These are phyloP conservation scores for Thamnophis sirtalis DNA, from an alignment of 2,113 vertebrate genomes.

Conservation along the genomic window DNA sequence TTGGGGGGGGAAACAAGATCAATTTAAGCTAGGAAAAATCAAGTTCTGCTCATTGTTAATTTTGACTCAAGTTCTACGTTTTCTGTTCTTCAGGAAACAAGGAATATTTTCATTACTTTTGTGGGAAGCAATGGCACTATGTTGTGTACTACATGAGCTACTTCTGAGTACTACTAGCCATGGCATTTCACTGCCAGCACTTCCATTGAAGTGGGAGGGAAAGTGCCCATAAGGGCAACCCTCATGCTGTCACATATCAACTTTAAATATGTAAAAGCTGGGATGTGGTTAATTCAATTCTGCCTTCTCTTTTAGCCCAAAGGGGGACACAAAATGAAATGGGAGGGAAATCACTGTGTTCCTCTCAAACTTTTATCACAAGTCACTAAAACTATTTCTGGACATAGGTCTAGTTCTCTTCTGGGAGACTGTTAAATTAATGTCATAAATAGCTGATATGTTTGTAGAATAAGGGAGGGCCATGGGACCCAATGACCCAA, in stretches of 20 bases:
- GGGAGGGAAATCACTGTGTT: background rate
- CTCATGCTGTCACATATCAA: background rate
- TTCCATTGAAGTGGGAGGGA: background rate
- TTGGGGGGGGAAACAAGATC: background rate
- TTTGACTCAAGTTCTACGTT: background rate
- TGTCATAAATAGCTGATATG: background rate
- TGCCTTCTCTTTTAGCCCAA: background rate
- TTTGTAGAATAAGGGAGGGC: background rate
- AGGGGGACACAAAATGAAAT: background rate
- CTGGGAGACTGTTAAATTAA: background rate
- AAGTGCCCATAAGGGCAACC: background rate
- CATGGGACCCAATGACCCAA: background rate
- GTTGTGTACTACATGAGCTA: background rate
- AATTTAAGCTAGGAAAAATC: background rate
- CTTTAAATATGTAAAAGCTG: background rate
- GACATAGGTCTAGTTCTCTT: background rate
- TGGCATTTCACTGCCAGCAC: background rate
- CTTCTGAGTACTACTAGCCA: background rate
- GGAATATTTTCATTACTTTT: background rate
- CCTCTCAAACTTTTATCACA: background rate
- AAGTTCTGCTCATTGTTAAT: background rate
- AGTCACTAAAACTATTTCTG: background rate
- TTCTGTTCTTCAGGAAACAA: background rate
- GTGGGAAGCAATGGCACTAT: background rate
- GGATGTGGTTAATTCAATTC: background rate